A percentile compares a stretch with the other conserved stretches of the same genome.
Evolutionary conservation across 2,797 vertebrate species (phyloP).

Genomic region (Odontamblyopus rebecca): DNA sequence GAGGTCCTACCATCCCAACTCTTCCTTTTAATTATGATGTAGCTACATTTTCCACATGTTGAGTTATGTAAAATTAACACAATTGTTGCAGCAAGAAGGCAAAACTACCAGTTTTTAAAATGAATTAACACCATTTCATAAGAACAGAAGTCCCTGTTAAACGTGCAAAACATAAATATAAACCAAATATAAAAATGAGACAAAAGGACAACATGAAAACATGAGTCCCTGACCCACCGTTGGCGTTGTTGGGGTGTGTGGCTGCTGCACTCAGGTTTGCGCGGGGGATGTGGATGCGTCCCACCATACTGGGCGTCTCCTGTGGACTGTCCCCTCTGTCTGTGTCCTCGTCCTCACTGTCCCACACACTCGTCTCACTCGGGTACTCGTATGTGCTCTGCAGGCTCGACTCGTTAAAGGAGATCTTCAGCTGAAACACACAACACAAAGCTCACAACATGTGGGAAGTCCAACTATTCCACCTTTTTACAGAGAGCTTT

Average conservation of each 20-base stretch:
- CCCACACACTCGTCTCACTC: constrained; percentile 85
- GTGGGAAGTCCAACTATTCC: background rate
- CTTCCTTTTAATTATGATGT: too few relatives aligned
- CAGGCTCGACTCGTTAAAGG: constrained; percentile 91
- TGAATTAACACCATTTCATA: too few relatives aligned
- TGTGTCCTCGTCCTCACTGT: constrained; percentile 80
- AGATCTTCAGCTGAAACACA: constrained; percentile 88
- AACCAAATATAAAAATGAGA: too few relatives aligned
- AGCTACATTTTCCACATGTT: background rate
- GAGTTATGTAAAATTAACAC: background rate
- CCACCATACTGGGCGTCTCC: constrained; percentile 71
- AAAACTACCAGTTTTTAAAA: background rate
- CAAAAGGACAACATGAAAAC: background rate
- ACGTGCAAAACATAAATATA: too few relatives aligned
- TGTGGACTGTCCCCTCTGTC: constrained; percentile 55
- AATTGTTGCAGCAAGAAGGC: background rate
- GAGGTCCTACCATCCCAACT: too few relatives aligned
- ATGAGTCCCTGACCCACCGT: constrained; percentile 53
- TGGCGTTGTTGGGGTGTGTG: constrained; percentile 62
- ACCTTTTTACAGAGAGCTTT: background rate
- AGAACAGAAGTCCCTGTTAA: too few relatives aligned
- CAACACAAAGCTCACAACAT: background rate
- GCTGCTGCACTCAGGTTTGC: constrained; percentile 67
- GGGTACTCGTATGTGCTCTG: constrained; percentile 95
- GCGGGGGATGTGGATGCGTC: constrained; percentile 79